A percentile compares a stretch with the other conserved stretches of the same genome.
These are phyloP conservation scores for Sebastes taczanowskii DNA, from an alignment of 2,797 vertebrate genomes.

Conservation along the genomic window DNA sequence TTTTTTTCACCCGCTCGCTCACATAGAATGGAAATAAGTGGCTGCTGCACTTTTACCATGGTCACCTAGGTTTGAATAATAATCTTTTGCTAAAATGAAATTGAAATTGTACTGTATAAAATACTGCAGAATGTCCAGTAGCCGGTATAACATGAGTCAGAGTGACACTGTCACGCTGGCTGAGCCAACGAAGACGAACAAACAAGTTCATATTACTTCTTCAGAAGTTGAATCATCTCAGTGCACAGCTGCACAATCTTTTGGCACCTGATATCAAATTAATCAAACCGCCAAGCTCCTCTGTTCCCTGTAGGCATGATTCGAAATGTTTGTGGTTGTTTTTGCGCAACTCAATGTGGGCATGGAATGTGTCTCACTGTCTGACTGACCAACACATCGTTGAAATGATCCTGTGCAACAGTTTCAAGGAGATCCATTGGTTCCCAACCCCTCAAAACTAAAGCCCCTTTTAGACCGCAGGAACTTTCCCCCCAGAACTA, in stretches of 20 bases:
- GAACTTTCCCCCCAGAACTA: no score
- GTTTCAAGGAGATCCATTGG: neutral
- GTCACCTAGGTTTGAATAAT: neutral
- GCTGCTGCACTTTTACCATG: neutral
- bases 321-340: neutral
- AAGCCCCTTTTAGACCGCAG: no score
- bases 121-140: no score
- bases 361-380: neutral
- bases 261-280: neutral
- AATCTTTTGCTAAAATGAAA: neutral
- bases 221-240: neutral
- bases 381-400: neutral
- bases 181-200: neutral
- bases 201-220: neutral
- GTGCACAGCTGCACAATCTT: neutral
- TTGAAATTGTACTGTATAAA: no score
- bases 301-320: neutral
- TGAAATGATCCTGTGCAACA: neutral
- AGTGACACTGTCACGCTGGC: neutral
- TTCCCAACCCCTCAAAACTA: no score
- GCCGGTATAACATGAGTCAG: no score
- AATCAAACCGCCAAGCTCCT: neutral
- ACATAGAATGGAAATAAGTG: neutral
- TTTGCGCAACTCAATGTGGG: neutral
- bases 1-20: no score